Evolutionary conservation across 2,113 vertebrate genomes (phyloP), one percentile per base, ranked within the genome.

Genomic region (Epinephelus moara): DNA sequence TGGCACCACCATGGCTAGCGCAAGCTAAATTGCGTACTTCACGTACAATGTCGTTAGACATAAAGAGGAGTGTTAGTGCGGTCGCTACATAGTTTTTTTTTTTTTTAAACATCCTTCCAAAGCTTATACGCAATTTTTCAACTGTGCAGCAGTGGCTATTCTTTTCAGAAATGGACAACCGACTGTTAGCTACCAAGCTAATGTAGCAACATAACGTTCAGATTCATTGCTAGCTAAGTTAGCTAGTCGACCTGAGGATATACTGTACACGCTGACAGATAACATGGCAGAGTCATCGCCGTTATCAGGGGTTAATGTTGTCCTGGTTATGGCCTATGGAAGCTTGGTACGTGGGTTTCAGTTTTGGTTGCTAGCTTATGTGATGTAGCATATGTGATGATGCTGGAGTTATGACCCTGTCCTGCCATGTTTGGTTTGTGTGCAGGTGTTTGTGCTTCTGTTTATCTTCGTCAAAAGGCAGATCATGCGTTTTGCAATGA

Each of bases 401-500:
- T 73, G 18, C 18, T 56, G 0, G 33, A 14, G 25, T 18, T 11
- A 13, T 33, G 45, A 11, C 4, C 27, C 13, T 9, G 0, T 6
- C 47, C 1, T 19, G 9, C 61, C 52, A 33, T 30, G 3, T 62
- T 23, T 21, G 66, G 6, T 50, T 64, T 71, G 52, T n/a, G 25
- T 23, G n/a, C 92, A 99, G 98, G 97, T 99, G 67, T 99, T 99
- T 19, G 98, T 99, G 82, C 91, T 99, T 86, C 94, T 99, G 1
- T 99, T 99, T 85, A 99, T 99, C 85, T 99, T 99, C 21, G 97
- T 99, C 72, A 99, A 99, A 87, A 96, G 98, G 8, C 98, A 99
- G 92, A 99, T 99, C 78, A 98, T 99, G 98, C 96, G 98, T 56
- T 99, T 99, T 8, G 98, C 98, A 27, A 97, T 99, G 97, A 98